Evolutionary conservation across 2,797 vertebrate genomes (phyloP), one percentile per base, ranked within the genome.

Genomic region (Hipposideros larvatus): DNA sequence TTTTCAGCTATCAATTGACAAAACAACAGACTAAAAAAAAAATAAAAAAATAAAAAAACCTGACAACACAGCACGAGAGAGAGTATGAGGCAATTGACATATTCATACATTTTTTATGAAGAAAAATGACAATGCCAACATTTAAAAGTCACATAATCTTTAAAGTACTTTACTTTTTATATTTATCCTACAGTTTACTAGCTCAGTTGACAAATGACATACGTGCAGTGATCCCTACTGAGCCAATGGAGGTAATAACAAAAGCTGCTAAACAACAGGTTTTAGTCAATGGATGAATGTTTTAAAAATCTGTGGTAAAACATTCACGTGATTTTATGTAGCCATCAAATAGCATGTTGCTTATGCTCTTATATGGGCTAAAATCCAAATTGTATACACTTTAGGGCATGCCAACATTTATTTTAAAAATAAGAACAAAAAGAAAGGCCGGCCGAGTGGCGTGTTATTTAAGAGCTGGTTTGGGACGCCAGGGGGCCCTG

Each of bases 351-450:
- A 31, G 7, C 51, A 59, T 66, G 4, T n/a, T 88, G 1, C 4
- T 19, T 92, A 63, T 48, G 4, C 87, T 34, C 4, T 80, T 78
- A 82, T 22, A 74, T 61, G 61, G n/a, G 16, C 13, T 48, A 87
- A 73, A 31, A 13, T 73, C 18, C 26, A 71, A 93, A 53, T 4
- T 31, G 1, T 19, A 87, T 0, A 80, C 15, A 34, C 41, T 46
- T 59, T 51, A 73, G 10, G 3, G 1, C 63, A 16, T 31, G 22
- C 11, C 19, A 68, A 28, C 7, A 65, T 74, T 51, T 65, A 11
- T 65, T 83, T 83, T 48, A 90, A 95, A 77, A 51, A n/a, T 79
- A 87, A 66, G 21, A 70, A 83, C 24, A 95, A 74, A 37, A 37
- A 37, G 37, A 37, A 37, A 37, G 37, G 37, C 37, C 37, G 37